phyloP scores from a whole-genome alignment of 1,140 invertebrate genomes.

The Aphis gossypii region DNA sequence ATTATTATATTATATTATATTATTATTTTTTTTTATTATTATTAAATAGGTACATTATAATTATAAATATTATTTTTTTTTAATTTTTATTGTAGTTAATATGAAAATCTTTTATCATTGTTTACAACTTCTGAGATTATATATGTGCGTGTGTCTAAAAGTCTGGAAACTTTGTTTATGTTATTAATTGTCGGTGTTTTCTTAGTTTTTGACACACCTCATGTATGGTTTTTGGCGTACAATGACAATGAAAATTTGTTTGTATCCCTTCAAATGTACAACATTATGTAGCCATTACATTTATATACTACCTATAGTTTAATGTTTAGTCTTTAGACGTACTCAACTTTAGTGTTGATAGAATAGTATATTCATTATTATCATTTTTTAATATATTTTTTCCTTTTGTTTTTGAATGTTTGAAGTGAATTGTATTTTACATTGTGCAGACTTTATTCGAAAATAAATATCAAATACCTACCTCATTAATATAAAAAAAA shows the following conservation, averaged over 20 bases:
- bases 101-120: conserved; percentile 12
- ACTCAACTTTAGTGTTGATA: conserved; percentile 18
- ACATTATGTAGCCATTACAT: conserved; percentile 34
- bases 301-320: conserved; percentile 41
- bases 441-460: conserved; percentile 45
- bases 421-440: conserved; percentile 39
- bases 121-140: not conserved
- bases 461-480: conserved; percentile 55
- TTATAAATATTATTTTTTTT: conserved; percentile 6
- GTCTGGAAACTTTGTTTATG: not conserved
- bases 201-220: not conserved
- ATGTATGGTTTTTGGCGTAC: not conserved
- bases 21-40: conserved; percentile 16
- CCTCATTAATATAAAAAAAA: conserved; percentile 28
- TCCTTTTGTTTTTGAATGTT: conserved; percentile 34
- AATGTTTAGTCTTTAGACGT: conserved; percentile 37
- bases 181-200: conserved; percentile 27
- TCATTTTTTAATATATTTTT: conserved; percentile 15
- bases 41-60: conserved; percentile 2
- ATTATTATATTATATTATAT: not conserved
- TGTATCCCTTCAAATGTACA: not conserved
- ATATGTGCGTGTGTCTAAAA: conserved; percentile 7
- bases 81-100: conserved; percentile 32
- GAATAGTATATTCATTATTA: conserved; percentile 25
- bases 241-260: conserved; percentile 21